These are phyloP conservation scores for Drosophila setosimentum DNA, from an alignment of 2,888 invertebrate genomes.

Conservation along the genomic window DNA sequence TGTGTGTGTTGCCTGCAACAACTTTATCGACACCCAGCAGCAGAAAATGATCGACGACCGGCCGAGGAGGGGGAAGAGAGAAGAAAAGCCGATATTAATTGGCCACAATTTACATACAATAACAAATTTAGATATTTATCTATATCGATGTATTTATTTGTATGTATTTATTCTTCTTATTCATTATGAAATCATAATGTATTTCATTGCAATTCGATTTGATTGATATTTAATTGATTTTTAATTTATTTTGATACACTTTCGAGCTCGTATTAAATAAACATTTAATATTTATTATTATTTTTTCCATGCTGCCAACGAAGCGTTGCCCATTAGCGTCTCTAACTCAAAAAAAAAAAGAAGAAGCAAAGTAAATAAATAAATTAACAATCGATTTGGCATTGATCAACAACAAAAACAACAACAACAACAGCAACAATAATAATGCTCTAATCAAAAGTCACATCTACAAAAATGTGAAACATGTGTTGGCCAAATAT, in stretches of 20 bases:
- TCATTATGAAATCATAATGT: slow-evolving; percentile 45
- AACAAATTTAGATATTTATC: not conserved
- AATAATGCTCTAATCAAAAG: slow-evolving; percentile 52
- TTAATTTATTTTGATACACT: slow-evolving; percentile 61
- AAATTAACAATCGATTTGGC: slow-evolving; percentile 31
- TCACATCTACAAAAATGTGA: slow-evolving; percentile 68
- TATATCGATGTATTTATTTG: not conserved
- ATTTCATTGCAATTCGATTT: slow-evolving; percentile 61
- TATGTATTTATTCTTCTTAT: slow-evolving; percentile 1
- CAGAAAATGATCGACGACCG: slow-evolving; percentile 50
- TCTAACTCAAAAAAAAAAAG: slow-evolving; percentile 1
- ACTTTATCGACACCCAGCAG: slow-evolving; percentile 73
- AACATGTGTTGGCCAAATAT: slow-evolving; percentile 64
- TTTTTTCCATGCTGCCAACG: not conserved
- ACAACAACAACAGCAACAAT: slow-evolving; percentile 23
- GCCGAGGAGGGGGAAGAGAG: not conserved
- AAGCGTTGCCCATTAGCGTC: slow-evolving; percentile 43
- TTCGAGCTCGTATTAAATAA: slow-evolving; percentile 58
- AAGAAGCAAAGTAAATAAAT: slow-evolving; percentile 34
- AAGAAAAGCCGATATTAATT: slow-evolving; percentile 47
- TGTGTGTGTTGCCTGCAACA: slow-evolving; percentile 62
- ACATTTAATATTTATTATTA: slow-evolving; percentile 41
- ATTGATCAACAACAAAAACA: slow-evolving; percentile 41
- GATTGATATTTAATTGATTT: slow-evolving; percentile 74
- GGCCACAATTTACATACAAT: slow-evolving; percentile 44